Evolutionary conservation across 92 coral and sea anemone genomes (phyloP).

Genomic region (Porites evermanni): DNA sequence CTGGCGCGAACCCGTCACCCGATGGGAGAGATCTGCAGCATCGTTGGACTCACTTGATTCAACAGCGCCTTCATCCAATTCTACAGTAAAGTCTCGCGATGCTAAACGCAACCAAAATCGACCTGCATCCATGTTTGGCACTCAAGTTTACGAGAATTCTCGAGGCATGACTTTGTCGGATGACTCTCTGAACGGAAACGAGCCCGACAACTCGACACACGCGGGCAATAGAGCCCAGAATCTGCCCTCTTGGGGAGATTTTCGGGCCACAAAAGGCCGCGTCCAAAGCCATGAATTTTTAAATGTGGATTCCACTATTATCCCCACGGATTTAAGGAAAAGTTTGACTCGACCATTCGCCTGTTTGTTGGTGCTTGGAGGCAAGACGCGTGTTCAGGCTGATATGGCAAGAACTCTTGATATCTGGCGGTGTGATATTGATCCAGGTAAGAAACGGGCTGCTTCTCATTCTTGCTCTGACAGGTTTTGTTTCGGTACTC

Average conservation of each 20-base stretch:
- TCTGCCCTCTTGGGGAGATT: slow-evolving; percentile 12
- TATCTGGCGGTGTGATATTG: slow-evolving; percentile 93
- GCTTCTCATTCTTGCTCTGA: not conserved
- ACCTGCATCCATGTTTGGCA: slow-evolving; percentile 10
- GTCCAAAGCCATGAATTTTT: slow-evolving; percentile 34
- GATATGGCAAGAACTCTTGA: slow-evolving; percentile 87
- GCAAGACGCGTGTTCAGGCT: slow-evolving; percentile 75
- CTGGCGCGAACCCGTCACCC: slow-evolving; percentile 34
- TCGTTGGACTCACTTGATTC: slow-evolving; percentile 80
- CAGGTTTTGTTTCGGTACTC: too few relatives aligned
- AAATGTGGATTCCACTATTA: not conserved
- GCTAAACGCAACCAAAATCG: slow-evolving; percentile 30
- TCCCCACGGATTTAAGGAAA: slow-evolving; percentile 27
- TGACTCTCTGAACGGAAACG: slow-evolving; percentile 14
- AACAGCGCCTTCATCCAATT: slow-evolving; percentile 39
- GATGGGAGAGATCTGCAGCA: slow-evolving; percentile 51
- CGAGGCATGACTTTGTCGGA: slow-evolving; percentile 42
- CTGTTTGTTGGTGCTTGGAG: slow-evolving; percentile 90
- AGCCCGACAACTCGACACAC: not conserved
- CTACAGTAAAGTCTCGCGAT: slow-evolving; percentile 20
- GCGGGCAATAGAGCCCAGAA: slow-evolving; percentile 3
- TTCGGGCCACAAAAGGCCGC: slow-evolving; percentile 1
- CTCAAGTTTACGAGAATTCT: slow-evolving; percentile 17
- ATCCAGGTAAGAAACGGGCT: slow-evolving; percentile 66
- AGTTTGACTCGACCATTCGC: slow-evolving; percentile 20